Base-by-base conservation (phyloP, 2,888 invertebrate genomes). In the Acronicta psi region DNA sequence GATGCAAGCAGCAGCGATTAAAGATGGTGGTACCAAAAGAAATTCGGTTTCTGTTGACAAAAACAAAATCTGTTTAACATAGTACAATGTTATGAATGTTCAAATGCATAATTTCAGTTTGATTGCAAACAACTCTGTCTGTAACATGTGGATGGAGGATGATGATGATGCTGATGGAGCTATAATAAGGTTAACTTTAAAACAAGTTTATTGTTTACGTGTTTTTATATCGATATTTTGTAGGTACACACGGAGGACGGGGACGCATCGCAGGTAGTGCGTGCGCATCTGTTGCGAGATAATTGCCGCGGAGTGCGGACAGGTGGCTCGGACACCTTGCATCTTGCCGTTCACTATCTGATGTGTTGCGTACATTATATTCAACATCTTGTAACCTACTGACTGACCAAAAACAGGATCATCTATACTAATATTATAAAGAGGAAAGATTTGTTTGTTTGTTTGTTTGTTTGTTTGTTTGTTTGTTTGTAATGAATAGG, bases 1-100 rank as follows among this genome's bases (percentile, higher is more conserved):
- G 53, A 97, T 94, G 81, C 96, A 96, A 7, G 96, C 96, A 10
- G 96, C 95, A 0, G 97, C 96, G 16, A 97, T 95, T 81, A 96
- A 81, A 0, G 97, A 97, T 23, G 97, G 96, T 11, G 96, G 95
- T 55, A 96, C 96, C 82, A 96, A 94, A 66, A 97, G 95, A 80
- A 97, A 95, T 73, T 95, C 95, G n/a, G 96, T 96, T 88, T 97
- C 97, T 97, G 95, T 87, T 69, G 77, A 86, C 88, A 90, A 91
- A 65, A 63, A 63, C 0, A 53, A 53, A n/a, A 43, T 2, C 0
- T 34, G 0, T 40, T 50, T 37, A 29, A 23, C 41, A 38, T 23
- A 25, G 25, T 8, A 9, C 25, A 11, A n/a, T 29, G 11, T 29
- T 29, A 11, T 29, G 0, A 29, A 29, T 11, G 11, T 29, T 29